Percentiles rank a stretch among this genome's conserved stretches.
Conservation (phyloP, 2,113 vertebrate genomes). For the Cephalophus harveyi region DNA sequence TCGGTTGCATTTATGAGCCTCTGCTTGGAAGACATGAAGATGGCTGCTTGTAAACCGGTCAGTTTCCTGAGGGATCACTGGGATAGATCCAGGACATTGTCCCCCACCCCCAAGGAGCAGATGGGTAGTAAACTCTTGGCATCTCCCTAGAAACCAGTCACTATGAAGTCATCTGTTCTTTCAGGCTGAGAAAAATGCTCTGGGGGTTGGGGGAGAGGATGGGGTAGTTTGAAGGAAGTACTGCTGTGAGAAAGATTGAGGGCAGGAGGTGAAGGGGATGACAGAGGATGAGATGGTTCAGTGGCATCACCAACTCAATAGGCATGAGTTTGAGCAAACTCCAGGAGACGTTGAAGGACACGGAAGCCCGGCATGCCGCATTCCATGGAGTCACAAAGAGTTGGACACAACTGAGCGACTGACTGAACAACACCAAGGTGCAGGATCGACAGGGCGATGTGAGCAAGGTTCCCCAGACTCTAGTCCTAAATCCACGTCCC, state of each 20-base stretch:
- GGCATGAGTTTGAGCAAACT: not conserved
- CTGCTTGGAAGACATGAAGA: not conserved
- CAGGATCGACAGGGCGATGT: too few relatives aligned
- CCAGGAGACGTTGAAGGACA: not conserved
- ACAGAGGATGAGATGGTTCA: not conserved
- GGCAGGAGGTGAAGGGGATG: not conserved
- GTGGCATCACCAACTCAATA: not conserved
- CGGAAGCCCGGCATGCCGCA: not conserved
- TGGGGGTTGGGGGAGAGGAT: not conserved
- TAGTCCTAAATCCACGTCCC: not conserved
- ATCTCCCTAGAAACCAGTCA: not conserved
- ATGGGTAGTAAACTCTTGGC: not conserved
- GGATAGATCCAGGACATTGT: not conserved
- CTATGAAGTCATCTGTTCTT: not conserved
- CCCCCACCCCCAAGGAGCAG: fast-evolving
- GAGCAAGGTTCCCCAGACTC: not conserved
- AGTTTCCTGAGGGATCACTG: fast-evolving
- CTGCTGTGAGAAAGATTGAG: fast-evolving
- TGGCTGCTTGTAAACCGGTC: not conserved
- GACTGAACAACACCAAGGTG: not conserved
- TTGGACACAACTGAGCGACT: not conserved
- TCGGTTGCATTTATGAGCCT: not conserved
- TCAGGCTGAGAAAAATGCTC: not conserved
- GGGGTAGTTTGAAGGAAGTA: not conserved
- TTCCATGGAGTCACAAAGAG: not conserved